These are phyloP conservation scores for Penaeus japonicus DNA, from an alignment of 1,140 invertebrate species.

Conservation along the genomic window DNA sequence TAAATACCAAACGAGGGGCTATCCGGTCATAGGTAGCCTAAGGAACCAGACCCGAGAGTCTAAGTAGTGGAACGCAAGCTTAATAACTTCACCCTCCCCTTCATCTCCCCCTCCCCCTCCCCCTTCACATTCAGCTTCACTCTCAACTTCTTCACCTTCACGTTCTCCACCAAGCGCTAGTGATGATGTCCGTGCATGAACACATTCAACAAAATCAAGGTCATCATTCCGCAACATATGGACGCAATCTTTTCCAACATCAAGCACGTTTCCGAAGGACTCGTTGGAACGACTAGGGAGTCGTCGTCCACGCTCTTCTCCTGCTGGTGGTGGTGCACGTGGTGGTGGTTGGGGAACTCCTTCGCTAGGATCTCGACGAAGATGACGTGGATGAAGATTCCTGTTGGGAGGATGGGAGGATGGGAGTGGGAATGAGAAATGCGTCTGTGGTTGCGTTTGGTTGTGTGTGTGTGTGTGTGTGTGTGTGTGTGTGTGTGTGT, in stretches of 20 bases:
- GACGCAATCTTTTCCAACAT: constrained; percentile 50
- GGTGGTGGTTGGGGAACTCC: constrained; percentile 45
- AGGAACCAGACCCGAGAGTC: no score
- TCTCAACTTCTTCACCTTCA: background rate
- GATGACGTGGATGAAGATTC: constrained; percentile 59
- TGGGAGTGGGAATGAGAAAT: background rate
- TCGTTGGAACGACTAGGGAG: background rate
- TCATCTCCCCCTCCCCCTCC: background rate
- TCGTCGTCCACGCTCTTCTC: background rate
- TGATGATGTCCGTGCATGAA: constrained; percentile 52
- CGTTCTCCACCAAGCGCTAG: background rate
- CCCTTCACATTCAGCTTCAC: background rate
- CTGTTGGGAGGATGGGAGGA: constrained; percentile 10
- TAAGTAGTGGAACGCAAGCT: no score
- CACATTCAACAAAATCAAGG: constrained; percentile 48
- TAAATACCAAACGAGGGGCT: no score
- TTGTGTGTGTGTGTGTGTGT: background rate
- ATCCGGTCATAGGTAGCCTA: no score
- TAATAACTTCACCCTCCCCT: background rate
- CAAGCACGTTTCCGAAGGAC: background rate
- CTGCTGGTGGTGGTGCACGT: background rate
- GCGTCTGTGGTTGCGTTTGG: background rate
- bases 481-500: background rate
- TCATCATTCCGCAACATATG: constrained; percentile 36
- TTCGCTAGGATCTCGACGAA: constrained; percentile 57